Conservation (phyloP, 2,888 invertebrate genomes). For the Drosophila fungiperda region DNA sequence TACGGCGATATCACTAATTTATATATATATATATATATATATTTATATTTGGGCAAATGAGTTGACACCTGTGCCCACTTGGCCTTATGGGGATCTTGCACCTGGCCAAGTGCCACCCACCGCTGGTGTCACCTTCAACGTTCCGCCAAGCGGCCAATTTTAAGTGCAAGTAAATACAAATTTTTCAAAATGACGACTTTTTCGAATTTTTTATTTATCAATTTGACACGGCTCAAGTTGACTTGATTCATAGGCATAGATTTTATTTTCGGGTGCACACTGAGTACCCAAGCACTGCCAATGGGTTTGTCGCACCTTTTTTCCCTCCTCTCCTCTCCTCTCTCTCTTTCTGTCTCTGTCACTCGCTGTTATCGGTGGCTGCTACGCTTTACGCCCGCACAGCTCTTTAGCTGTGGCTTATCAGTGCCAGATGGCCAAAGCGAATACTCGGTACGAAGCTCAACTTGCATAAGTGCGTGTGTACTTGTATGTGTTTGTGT, state of each 20-base stretch:
- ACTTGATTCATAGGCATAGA: constrained; percentile 40
- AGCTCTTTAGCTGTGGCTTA: constrained; percentile 37
- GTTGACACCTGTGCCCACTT: constrained; percentile 73
- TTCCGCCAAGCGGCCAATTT: constrained; percentile 11
- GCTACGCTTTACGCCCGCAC: constrained; percentile 70
- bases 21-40: constrained; percentile 12
- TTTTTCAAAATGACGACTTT: constrained; percentile 53
- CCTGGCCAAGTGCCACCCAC: constrained; percentile 16
- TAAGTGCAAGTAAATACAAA: constrained; percentile 72
- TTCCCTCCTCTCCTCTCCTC: not conserved
- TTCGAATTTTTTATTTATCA: constrained; percentile 38
- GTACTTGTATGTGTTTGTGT: not conserved
- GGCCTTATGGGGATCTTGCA: constrained; percentile 41
- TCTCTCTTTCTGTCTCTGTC: not conserved
- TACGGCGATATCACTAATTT: constrained; percentile 49
- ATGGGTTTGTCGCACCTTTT: too few relatives aligned
- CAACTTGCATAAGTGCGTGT: constrained; percentile 12
- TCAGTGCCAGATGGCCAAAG: constrained; percentile 70
- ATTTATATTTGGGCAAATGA: constrained; percentile 34
- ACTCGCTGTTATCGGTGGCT: constrained; percentile 49
- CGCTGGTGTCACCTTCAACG: not conserved
- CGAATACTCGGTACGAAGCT: constrained; percentile 35
- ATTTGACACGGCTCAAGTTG: constrained; percentile 47
- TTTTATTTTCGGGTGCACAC: constrained; percentile 44
- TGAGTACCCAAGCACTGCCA: constrained; percentile 41